phyloP scores from a whole-genome alignment of 2,888 invertebrate genomes.

The Phyto melanocephala region DNA sequence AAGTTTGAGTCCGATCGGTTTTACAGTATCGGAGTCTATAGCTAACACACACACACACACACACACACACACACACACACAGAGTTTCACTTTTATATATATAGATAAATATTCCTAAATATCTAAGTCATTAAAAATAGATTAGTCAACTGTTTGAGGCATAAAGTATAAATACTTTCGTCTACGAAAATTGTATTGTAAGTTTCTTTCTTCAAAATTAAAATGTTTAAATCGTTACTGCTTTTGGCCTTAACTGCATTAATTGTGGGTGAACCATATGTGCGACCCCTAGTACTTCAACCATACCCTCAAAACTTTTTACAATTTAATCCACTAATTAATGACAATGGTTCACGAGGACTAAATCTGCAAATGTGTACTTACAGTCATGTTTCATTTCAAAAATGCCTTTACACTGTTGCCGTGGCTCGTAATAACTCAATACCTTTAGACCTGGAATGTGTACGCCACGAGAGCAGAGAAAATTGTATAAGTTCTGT shows the following conservation, averaged over 20 bases:
- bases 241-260: constrained; percentile 3
- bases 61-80: no score
- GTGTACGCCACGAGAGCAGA: constrained; percentile 39
- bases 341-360: neutral
- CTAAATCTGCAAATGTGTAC: constrained; percentile 53
- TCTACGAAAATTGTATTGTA: neutral
- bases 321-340: neutral
- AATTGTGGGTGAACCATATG: constrained; percentile 26
- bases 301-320: neutral
- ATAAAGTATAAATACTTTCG: constrained; percentile 30
- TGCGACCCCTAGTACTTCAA: neutral
- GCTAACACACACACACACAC: no score
- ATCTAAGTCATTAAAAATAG: constrained; percentile 41
- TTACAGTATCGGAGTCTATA: no score
- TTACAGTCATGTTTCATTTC: constrained; percentile 29
- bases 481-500: constrained; percentile 58
- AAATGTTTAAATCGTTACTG: constrained; percentile 15
- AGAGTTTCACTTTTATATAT: no score
- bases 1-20: no score
- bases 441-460: constrained; percentile 55
- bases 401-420: constrained; percentile 60
- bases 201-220: neutral
- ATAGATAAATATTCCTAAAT: neutral
- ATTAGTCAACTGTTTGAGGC: constrained; percentile 3
- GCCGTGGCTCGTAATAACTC: constrained; percentile 46